Evolutionary conservation across 2,888 invertebrate species (phyloP).

Genomic region (Scelioninae gen. 1): DNA sequence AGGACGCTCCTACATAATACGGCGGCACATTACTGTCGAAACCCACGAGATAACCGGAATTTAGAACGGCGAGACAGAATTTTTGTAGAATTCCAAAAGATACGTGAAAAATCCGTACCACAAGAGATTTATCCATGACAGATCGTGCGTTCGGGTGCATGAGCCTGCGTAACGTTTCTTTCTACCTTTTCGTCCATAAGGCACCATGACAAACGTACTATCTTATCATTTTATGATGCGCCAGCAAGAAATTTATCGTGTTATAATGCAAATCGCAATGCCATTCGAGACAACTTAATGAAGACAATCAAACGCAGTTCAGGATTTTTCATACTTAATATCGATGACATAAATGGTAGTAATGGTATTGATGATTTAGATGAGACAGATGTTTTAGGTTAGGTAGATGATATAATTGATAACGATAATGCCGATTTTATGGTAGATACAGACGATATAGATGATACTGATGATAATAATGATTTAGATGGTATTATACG

Average conservation of each 20-base stretch:
- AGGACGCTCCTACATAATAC: conserved; percentile 82
- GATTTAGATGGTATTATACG: too few species aligned
- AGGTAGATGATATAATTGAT: too few species aligned
- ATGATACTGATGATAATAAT: too few species aligned
- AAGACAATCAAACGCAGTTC: conserved; percentile 14
- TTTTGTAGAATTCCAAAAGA: conserved; percentile 77
- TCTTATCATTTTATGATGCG: conserved; percentile 65
- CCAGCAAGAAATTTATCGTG: conserved; percentile 59
- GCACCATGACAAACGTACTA: conserved; percentile 69
- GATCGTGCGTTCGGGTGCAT: conserved; percentile 61
- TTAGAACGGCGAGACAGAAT: conserved; percentile 83
- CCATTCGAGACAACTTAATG: conserved; percentile 18
- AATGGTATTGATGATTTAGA: too few species aligned
- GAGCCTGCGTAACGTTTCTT: conserved; percentile 56
- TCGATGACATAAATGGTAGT: too few species aligned
- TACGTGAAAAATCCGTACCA: conserved; percentile 76
- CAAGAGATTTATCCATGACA: conserved; percentile 71
- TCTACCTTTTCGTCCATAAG: conserved; percentile 57
- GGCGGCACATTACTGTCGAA: conserved; percentile 84
- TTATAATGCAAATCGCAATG: conserved; percentile 15
- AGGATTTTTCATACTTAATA: too few species aligned
- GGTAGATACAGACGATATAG: too few species aligned
- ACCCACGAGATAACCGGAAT: conserved; percentile 82
- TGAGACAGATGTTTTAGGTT: too few species aligned
- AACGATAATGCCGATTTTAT: too few species aligned